Evolutionary conservation across 2,113 vertebrate species (phyloP).

Genomic region (Anolis sagrei): DNA sequence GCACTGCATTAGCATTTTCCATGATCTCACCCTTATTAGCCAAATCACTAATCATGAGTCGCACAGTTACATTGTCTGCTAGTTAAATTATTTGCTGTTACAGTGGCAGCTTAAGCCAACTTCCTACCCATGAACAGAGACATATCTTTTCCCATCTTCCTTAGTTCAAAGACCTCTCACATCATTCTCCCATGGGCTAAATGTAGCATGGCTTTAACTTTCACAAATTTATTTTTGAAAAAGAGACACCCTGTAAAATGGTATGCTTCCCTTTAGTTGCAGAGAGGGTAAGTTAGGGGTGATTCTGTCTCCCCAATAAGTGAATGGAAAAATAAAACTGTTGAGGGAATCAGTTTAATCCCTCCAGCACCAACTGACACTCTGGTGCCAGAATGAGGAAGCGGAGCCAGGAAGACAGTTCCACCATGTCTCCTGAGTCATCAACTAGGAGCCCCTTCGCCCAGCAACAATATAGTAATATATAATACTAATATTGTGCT

Average conservation of each 20-base stretch:
- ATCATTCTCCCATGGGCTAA: conserved; percentile 35
- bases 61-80: conserved; percentile 15
- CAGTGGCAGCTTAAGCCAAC: conserved; percentile 23
- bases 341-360: not conserved
- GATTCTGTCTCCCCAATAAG: conserved; percentile 16
- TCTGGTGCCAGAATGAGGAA: too few species aligned
- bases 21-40: conserved; percentile 70
- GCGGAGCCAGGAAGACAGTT: too few species aligned
- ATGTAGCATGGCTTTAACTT: conserved; percentile 37
- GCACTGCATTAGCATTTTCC: conserved; percentile 67
- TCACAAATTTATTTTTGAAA: conserved; percentile 22
- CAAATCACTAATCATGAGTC: conserved; percentile 56
- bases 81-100: conserved; percentile 49
- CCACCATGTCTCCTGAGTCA: too few species aligned
- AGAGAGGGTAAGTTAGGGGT: accelerated
- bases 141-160: conserved; percentile 10
- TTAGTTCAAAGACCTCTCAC: not conserved
- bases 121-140: conserved; percentile 13
- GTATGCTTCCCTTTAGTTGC: accelerated
- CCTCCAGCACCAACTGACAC: too few species aligned
- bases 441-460: too few species aligned
- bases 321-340: not conserved
- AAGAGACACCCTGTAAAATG: not conserved
- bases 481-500: too few species aligned
- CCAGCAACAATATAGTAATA: too few species aligned